Conservation (phyloP, 2,113 vertebrate genomes). For the Atherinomorus stipes region DNA sequence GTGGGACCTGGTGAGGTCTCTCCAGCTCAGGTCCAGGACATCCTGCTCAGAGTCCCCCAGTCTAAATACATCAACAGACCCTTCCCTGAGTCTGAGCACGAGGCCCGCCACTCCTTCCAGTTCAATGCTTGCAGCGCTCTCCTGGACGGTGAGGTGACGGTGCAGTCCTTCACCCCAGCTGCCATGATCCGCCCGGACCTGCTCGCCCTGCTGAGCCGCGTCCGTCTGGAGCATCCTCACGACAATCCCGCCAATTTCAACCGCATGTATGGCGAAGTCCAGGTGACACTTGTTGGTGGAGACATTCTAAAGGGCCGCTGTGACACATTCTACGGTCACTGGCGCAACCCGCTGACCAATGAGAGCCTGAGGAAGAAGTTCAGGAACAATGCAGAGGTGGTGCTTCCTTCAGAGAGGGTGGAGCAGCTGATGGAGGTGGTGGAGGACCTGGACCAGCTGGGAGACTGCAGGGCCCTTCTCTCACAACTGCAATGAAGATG, state of each 20-base stretch:
- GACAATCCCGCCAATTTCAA: constrained; percentile 90
- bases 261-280: constrained; percentile 88
- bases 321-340: constrained; percentile 92
- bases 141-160: constrained; percentile 85
- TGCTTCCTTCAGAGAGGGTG: constrained; percentile 79
- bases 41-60: constrained; percentile 86
- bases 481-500: constrained; percentile 78
- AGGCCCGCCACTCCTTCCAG: constrained; percentile 92
- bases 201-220: constrained; percentile 81
- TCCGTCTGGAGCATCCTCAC: constrained; percentile 86
- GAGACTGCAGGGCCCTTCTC: constrained; percentile 74
- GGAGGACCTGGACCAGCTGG: constrained; percentile 68
- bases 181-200: constrained; percentile 83
- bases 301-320: constrained; percentile 85
- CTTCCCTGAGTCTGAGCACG: constrained; percentile 88
- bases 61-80: constrained; percentile 93
- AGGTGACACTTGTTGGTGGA: constrained; percentile 82
- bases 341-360: constrained; percentile 88
- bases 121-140: constrained; percentile 88
- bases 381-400: constrained; percentile 79
- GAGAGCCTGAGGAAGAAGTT: constrained; percentile 89
- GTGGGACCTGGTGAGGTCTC: constrained; percentile 66
- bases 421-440: constrained; percentile 82
- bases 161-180: constrained; percentile 81
- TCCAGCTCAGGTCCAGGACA: constrained; percentile 79